Conservation (phyloP, 2,797 vertebrate genomes). For the Smutsia gigantea region DNA sequence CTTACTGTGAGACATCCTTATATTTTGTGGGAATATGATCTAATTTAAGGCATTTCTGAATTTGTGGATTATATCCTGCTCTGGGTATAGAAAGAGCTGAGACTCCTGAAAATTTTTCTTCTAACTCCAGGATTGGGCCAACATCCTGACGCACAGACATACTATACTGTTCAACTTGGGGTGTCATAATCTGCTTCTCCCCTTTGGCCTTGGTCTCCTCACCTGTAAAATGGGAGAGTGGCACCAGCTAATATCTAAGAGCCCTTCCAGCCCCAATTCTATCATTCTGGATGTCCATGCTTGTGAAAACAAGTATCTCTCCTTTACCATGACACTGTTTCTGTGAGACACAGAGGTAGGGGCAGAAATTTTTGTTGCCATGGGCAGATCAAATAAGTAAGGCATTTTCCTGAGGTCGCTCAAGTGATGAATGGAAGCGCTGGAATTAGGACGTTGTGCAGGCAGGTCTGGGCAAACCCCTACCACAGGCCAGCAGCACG, state of each 20-base stretch:
- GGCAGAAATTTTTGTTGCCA: neutral
- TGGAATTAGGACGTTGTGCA: neutral
- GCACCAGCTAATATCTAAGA: neutral
- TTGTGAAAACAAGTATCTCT: neutral
- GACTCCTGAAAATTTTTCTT: neutral
- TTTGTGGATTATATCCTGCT: neutral
- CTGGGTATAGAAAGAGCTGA: neutral
- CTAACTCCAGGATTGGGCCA: neutral
- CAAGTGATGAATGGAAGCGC: neutral
- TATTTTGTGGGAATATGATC: neutral
- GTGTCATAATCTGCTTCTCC: neutral
- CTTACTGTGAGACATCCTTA: neutral
- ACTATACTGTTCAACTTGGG: neutral
- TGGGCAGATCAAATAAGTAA: neutral
- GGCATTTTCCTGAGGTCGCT: neutral
- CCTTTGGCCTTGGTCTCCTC: neutral
- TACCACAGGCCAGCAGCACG: neutral
- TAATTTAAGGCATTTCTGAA: neutral
- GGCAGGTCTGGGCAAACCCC: neutral
- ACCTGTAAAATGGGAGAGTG: neutral
- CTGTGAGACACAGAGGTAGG: neutral
- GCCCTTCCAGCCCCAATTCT: neutral
- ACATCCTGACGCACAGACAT: neutral
- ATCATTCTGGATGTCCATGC: neutral
- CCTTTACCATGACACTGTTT: neutral